Percentiles rank a stretch among this genome's conserved stretches.
Evolutionary conservation across 2,888 invertebrate genomes (phyloP).

Genomic region (Drosophila percnosoma): DNA sequence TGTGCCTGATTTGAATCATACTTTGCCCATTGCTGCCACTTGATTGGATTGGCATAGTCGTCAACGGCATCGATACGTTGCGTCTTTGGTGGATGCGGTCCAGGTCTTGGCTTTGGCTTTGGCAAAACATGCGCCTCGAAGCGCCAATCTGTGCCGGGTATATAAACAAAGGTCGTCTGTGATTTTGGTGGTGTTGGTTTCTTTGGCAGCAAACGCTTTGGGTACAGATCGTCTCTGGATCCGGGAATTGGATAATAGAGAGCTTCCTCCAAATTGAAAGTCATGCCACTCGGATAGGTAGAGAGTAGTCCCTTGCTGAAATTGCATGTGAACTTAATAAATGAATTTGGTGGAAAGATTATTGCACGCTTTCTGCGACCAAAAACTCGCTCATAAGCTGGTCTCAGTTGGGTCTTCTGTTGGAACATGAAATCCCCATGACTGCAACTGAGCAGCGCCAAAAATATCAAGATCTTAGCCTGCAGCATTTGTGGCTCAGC

Average conservation of each 20-base stretch:
- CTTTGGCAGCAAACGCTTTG: constrained; percentile 69
- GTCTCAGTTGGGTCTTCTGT: constrained; percentile 29
- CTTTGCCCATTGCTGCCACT: constrained; percentile 70
- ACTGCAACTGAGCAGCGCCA: constrained; percentile 35
- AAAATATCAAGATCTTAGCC: constrained; percentile 33
- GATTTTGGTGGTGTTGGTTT: constrained; percentile 68
- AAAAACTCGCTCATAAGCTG: constrained; percentile 56
- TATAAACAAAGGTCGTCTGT: constrained; percentile 61
- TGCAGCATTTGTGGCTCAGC: constrained; percentile 42
- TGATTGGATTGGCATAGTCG: constrained; percentile 52
- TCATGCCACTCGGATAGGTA: constrained; percentile 76
- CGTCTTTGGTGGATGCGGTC: constrained; percentile 47
- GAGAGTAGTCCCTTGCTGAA: constrained; percentile 74
- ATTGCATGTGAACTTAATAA: constrained; percentile 76
- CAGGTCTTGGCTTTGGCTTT: constrained; percentile 33
- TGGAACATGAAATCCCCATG: not conserved
- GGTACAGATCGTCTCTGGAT: constrained; percentile 75
- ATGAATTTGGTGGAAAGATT: constrained; percentile 77
- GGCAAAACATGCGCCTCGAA: constrained; percentile 73
- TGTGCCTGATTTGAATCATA: constrained; percentile 42
- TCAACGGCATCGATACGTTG: constrained; percentile 61
- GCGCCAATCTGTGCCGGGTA: constrained; percentile 78
- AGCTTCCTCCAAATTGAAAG: constrained; percentile 76
- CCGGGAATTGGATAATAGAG: constrained; percentile 79
- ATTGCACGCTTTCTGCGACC: constrained; percentile 76